phyloP scores from a whole-genome alignment of 1,140 invertebrate species.

The Stegodyphus dumicola region DNA sequence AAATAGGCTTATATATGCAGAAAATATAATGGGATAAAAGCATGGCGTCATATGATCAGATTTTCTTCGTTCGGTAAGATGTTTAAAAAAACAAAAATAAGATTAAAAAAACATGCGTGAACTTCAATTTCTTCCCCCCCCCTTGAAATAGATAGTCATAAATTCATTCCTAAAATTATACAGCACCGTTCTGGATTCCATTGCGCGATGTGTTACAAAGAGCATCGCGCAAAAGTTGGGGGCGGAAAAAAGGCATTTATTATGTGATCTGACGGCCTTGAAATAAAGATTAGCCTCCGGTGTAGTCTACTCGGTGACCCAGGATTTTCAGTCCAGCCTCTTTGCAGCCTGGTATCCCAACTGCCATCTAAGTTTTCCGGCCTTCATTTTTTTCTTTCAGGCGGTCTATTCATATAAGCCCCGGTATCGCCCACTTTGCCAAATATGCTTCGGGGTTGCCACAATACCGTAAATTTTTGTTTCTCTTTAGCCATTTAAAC shows the following conservation, averaged over 20 bases:
- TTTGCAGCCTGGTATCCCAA: background rate
- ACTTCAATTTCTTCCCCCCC: constrained; percentile 9
- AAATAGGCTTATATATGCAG: too few relatives aligned
- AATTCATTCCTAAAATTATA: constrained; percentile 54
- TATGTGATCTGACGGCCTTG: constrained; percentile 52
- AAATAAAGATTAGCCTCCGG: constrained; percentile 41
- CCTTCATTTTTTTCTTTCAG: constrained; percentile 9
- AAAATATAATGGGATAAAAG: too few relatives aligned
- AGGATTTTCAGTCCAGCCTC: constrained; percentile 12
- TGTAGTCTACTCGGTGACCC: constrained; percentile 19
- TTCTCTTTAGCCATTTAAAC: too few relatives aligned
- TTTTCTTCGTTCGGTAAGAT: too few relatives aligned
- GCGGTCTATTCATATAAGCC: background rate
- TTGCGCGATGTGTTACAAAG: constrained; percentile 21
- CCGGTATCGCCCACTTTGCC: background rate
- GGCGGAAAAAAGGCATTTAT: constrained; percentile 41
- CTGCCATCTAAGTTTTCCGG: background rate
- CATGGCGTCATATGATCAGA: too few relatives aligned
- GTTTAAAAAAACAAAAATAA: too few relatives aligned
- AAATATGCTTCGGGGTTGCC: too few relatives aligned
- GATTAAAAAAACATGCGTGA: too few relatives aligned
- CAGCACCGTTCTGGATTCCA: constrained; percentile 29
- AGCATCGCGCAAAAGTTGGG: constrained; percentile 48
- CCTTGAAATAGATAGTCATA: constrained; percentile 3
- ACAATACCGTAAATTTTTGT: too few relatives aligned